phyloP scores from a whole-genome alignment of 1,140 invertebrate genomes.

The Nixonia krombeini region DNA sequence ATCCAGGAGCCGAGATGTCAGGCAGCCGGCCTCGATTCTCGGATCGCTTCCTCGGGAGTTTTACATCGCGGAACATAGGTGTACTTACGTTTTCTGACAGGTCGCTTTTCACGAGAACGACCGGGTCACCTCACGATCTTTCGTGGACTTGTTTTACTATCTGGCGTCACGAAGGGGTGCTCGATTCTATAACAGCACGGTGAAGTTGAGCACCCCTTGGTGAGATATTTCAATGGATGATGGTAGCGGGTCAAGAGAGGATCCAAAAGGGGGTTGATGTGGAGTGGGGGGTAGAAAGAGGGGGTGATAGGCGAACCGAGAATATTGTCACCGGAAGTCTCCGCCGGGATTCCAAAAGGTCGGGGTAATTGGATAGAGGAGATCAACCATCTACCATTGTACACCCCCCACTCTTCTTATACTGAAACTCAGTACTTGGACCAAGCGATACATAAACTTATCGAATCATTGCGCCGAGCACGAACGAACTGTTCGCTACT shows the following conservation, averaged over 20 bases:
- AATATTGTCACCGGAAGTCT: slow-evolving; percentile 63
- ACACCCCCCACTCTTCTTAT: slow-evolving; percentile 7
- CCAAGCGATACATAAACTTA: slow-evolving; percentile 40
- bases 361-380: slow-evolving; percentile 66
- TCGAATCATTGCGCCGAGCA: slow-evolving; percentile 28
- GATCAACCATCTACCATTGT: slow-evolving; percentile 45
- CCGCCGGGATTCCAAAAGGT: slow-evolving; percentile 58
- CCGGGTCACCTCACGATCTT: slow-evolving; percentile 30
- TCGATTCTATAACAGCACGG: slow-evolving; percentile 21
- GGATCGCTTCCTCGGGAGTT: slow-evolving; percentile 35
- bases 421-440: slow-evolving; percentile 13
- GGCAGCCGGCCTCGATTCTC: slow-evolving; percentile 30
- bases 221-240: slow-evolving; percentile 45
- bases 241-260: slow-evolving; percentile 44
- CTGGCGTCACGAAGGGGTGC: slow-evolving; percentile 45
- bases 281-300: slow-evolving; percentile 29
- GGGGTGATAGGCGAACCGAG: slow-evolving; percentile 35
- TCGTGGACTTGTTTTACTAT: slow-evolving; percentile 53
- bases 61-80: slow-evolving; percentile 45
- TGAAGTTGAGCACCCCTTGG: slow-evolving; percentile 45
- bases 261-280: slow-evolving; percentile 19
- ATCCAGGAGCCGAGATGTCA: slow-evolving; percentile 12
- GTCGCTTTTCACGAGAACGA: slow-evolving; percentile 31
- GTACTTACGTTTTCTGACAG: slow-evolving; percentile 35
- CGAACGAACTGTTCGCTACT: neutral